phyloP scores from a whole-genome alignment of 1,140 invertebrate genomes.

The Lasioglossum baleicum region DNA sequence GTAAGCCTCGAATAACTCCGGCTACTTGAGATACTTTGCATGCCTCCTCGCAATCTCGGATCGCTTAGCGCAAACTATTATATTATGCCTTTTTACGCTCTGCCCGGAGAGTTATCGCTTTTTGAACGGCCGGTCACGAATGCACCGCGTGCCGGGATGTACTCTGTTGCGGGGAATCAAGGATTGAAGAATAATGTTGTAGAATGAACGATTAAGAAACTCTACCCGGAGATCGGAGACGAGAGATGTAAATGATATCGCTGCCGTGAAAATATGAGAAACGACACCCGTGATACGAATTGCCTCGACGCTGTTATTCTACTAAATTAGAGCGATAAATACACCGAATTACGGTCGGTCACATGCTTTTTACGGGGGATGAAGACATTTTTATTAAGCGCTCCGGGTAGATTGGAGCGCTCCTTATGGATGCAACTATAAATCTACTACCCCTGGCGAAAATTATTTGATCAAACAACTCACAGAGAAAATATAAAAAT shows the following conservation, averaged over 20 bases:
- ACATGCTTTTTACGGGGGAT: too few relatives aligned
- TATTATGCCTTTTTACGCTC: slow-evolving; percentile 39
- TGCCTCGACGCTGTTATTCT: neutral
- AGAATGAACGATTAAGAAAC: neutral
- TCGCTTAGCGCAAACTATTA: slow-evolving; percentile 43
- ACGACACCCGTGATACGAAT: neutral
- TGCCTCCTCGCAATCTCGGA: slow-evolving; percentile 41
- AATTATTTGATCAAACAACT: too few relatives aligned
- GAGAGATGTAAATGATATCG: neutral
- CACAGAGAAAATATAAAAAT: too few relatives aligned
- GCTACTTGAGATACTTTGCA: slow-evolving; percentile 43
- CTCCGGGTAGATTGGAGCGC: too few relatives aligned
- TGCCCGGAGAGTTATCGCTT: slow-evolving; percentile 12
- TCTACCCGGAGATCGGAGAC: neutral
- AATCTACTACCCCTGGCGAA: too few relatives aligned
- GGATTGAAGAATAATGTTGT: neutral
- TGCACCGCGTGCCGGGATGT: too few relatives aligned
- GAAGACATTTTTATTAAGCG: too few relatives aligned
- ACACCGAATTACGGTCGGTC: too few relatives aligned
- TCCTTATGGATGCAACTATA: too few relatives aligned
- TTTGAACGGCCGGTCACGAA: neutral
- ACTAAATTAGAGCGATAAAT: neutral
- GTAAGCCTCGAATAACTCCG: slow-evolving; percentile 50
- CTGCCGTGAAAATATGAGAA: neutral
- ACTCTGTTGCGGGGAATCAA: neutral